phyloP scores from a whole-genome alignment of 2,797 vertebrate species.

The Alcedo quadribrachys region DNA sequence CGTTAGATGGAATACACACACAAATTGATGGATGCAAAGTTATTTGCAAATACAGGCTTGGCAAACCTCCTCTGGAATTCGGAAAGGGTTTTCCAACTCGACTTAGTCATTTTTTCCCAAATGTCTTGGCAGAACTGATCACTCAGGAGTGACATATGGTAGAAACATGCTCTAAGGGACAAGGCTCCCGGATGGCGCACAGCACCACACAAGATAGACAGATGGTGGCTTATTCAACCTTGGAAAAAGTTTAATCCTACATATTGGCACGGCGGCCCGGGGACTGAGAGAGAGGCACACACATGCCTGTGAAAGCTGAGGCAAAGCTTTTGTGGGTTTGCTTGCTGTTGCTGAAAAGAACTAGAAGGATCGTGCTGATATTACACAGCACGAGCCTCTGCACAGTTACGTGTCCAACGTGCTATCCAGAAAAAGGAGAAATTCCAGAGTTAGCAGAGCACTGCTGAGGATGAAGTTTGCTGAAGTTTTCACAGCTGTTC shows the following conservation, averaged over 20 bases:
- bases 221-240: constrained; percentile 89
- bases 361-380: neutral
- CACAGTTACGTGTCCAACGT: neutral
- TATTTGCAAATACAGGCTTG: constrained; percentile 55
- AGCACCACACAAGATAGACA: constrained; percentile 83
- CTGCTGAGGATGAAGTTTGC: neutral
- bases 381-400: neutral
- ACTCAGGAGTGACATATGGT: constrained; percentile 87
- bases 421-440: neutral
- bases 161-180: constrained; percentile 83
- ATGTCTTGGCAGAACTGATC: constrained; percentile 73
- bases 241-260: constrained; percentile 81
- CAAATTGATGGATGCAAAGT: neutral
- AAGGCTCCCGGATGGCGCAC: constrained; percentile 82
- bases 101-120: constrained; percentile 63
- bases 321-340: constrained; percentile 45
- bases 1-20: neutral
- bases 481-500: neutral
- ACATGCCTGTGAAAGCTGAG: constrained; percentile 59
- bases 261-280: constrained; percentile 65
- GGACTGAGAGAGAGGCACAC: constrained; percentile 49
- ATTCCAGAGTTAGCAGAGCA: neutral
- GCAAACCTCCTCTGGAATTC: constrained; percentile 68
- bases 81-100: constrained; percentile 65
- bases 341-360: constrained; percentile 13